A percentile compares a stretch with the other conserved stretches of the same genome.
phyloP scores from a whole-genome alignment of 2,113 vertebrate species.

The Eretmochelys imbricata region DNA sequence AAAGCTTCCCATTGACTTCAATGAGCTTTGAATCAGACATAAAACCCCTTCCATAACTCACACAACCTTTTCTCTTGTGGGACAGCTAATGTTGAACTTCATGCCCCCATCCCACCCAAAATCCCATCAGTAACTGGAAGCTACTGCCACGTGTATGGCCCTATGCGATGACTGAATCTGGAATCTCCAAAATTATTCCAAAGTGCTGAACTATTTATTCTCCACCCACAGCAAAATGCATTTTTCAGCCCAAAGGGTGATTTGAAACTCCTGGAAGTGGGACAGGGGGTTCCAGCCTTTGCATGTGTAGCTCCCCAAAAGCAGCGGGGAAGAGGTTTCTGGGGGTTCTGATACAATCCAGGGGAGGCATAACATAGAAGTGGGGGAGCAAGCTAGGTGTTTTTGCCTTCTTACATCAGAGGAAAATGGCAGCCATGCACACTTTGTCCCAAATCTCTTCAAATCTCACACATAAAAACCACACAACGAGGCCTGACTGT shows the following conservation, averaged over 20 bases:
- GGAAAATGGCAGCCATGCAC: neutral
- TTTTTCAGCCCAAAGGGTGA: neutral
- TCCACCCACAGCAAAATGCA: neutral
- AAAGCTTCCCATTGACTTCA: neutral
- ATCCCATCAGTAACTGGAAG: neutral
- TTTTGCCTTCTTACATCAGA: neutral
- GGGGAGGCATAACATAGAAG: neutral
- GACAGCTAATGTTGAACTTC: neutral
- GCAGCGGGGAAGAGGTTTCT: neutral
- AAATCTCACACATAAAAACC: neutral
- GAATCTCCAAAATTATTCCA: neutral
- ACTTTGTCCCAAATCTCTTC: neutral
- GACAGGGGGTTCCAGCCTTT: neutral
- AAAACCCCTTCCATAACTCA: neutral
- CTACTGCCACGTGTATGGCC: fast-evolving
- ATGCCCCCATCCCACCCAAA: neutral
- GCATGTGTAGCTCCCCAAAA: fast-evolving
- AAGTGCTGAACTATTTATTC: neutral
- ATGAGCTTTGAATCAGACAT: neutral
- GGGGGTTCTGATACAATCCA: neutral
- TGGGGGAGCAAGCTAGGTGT: neutral
- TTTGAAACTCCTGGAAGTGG: neutral
- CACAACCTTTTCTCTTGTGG: neutral
- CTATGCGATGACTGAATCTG: neutral
- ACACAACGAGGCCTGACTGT: neutral